Percentiles rank a stretch among this genome's conserved stretches.
Evolutionary conservation across 2,888 invertebrate genomes (phyloP).

Genomic region (Incurvaria masculella): DNA sequence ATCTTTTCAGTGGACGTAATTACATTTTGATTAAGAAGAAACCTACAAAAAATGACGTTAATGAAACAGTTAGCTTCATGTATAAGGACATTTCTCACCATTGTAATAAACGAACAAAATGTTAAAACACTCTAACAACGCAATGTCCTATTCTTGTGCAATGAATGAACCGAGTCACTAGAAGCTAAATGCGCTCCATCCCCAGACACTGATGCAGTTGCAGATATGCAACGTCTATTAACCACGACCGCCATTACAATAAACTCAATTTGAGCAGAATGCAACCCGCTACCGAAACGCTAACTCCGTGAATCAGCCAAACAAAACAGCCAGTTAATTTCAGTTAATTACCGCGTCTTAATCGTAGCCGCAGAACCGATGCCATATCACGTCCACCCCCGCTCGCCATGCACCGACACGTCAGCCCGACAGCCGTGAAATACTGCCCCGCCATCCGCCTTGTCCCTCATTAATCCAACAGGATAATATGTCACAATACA

Average conservation of each 20-base stretch:
- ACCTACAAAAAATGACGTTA: too few relatives aligned
- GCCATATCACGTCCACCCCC: not conserved
- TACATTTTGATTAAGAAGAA: too few relatives aligned
- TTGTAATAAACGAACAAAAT: too few relatives aligned
- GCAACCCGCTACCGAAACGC: not conserved
- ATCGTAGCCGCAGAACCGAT: not conserved
- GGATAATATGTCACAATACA: slow-evolving; percentile 50
- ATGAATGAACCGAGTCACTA: too few relatives aligned
- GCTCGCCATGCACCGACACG: not conserved
- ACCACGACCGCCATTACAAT: not conserved
- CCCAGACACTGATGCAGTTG: too few relatives aligned
- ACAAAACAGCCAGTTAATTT: not conserved
- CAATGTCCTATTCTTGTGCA: too few relatives aligned
- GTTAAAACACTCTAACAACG: too few relatives aligned
- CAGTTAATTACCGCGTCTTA: not conserved
- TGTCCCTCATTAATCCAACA: slow-evolving; percentile 44
- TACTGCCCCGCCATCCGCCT: not conserved
- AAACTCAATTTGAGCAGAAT: not conserved
- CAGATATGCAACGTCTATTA: too few relatives aligned
- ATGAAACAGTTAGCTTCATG: too few relatives aligned
- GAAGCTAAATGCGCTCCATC: too few relatives aligned
- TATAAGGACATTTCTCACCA: too few relatives aligned
- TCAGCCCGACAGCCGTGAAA: not conserved
- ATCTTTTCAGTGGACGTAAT: too few relatives aligned
- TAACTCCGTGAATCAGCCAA: not conserved